Evolutionary conservation across 1,140 invertebrate species (phyloP).

Genomic region (Philotrypesis tridentata): DNA sequence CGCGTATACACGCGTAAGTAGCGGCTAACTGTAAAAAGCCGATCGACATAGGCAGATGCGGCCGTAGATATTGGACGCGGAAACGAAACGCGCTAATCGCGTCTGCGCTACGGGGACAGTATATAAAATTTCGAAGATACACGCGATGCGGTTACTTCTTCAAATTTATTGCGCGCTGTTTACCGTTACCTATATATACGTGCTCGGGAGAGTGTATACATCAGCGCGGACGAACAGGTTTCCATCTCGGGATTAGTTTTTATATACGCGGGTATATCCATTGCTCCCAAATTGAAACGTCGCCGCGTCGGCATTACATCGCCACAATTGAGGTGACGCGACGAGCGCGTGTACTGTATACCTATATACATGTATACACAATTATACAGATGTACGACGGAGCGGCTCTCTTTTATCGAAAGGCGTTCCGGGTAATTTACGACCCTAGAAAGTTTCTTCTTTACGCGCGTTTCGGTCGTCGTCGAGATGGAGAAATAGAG

Average conservation of each 20-base stretch:
- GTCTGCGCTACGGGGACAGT: neutral
- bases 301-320: neutral
- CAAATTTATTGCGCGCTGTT: slow-evolving; percentile 20
- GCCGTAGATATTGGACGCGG: neutral
- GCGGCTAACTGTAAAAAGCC: neutral
- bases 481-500: neutral
- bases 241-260: slow-evolving; percentile 3
- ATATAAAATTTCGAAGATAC: too few relatives aligned
- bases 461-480: too few relatives aligned
- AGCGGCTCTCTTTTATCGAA: neutral
- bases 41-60: too few relatives aligned
- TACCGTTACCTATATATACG: neutral
- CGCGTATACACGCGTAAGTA: neutral
- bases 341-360: too few relatives aligned
- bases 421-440: neutral
- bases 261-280: neutral
- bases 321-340: neutral
- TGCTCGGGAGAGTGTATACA: neutral
- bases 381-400: too few relatives aligned
- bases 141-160: neutral
- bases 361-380: too few relatives aligned
- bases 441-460: neutral
- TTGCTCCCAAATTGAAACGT: neutral
- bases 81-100: slow-evolving; percentile 31
- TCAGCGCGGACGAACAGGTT: neutral